Percentiles rank a stretch among this genome's conserved stretches.
phyloP scores from a whole-genome alignment of 1,140 invertebrate species.

The Ridgeia piscesae region DNA sequence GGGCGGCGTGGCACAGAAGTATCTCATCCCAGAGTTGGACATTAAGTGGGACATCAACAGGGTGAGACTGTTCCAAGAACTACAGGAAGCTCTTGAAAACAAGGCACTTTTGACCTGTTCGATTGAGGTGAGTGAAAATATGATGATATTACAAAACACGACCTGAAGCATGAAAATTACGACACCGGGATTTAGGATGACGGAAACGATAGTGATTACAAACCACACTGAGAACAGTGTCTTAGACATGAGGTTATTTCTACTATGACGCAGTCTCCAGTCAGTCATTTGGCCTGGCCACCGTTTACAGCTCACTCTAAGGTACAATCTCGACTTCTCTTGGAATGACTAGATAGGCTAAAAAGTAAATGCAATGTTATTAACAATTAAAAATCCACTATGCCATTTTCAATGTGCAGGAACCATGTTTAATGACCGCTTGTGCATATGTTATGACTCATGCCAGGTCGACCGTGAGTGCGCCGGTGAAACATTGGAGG shows the following conservation, averaged over 20 bases:
- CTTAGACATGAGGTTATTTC: neutral
- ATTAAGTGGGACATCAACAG: constrained; percentile 37
- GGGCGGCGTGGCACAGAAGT: constrained; percentile 91
- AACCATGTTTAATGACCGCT: no score
- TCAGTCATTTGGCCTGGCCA: no score
- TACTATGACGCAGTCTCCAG: no score
- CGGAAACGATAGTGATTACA: neutral
- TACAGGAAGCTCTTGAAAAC: constrained; percentile 56
- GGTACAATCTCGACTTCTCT: no score
- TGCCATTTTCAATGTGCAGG: no score
- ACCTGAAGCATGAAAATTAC: no score
- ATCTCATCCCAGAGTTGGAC: constrained; percentile 42
- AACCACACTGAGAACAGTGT: neutral
- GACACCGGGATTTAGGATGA: no score
- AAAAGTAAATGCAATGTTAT: no score
- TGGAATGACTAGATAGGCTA: no score
- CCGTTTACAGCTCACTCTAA: no score
- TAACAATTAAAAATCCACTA: no score
- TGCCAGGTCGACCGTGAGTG: neutral
- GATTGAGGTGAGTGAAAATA: neutral
- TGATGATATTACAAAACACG: neutral
- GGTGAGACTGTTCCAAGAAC: constrained; percentile 53
- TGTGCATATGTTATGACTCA: no score
- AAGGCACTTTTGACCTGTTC: constrained; percentile 58
- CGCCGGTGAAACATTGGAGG: neutral